Base-by-base conservation (phyloP, 2,113 vertebrate species). In the Prinia subflava region DNA sequence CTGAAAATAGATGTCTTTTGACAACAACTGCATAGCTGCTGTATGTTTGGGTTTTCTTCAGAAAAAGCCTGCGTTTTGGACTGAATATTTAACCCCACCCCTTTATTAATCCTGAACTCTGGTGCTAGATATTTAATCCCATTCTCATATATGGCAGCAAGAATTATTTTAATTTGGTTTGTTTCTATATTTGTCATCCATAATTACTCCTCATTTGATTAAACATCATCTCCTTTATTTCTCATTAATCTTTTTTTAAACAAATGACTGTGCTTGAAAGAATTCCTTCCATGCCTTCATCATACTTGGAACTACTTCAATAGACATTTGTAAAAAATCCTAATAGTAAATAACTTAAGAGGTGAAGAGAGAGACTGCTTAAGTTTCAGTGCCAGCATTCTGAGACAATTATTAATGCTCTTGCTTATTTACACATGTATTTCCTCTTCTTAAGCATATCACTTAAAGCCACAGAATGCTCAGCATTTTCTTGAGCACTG, bases 331-430 rank as follows among this genome's bases (percentile, higher is more conserved):
- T 91, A 74, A 85, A 79, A 92, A 88, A 88, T 92, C 79, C 68
- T 85, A 59, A 70, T 63, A 95, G 90, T 94, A 96, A 97, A 96
- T 93, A 97, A 77, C 59, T 87, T 87, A 79, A 80, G 78, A 83
- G 62, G 71, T 55, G 90, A 91, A 78, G 76, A 87, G 56, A 92
- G 76, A 62, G 42, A 42, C 20, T 88, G 80, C 88, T 91, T 76
- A 68, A 69, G 79, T 63, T 94, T 90, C 79, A 91, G 52, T 70
- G 94, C 87, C 92, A 95, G 93, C 30, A 53, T 79, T 88, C 47
- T 89, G 79, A 90, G 90, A 83, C 47, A 63, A 56, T 75, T 92
- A 91, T 96, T 94, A 83, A 76, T 78, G 74, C n/a, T 89, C 49
- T 59, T 75, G 62, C 70, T 59, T 91, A 79, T 69, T 94, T 92